Percentiles rank a stretch among this genome's conserved stretches.
These are phyloP conservation scores for Toxotes jaculatrix DNA, from an alignment of 2,113 vertebrate genomes.

Conservation along the genomic window DNA sequence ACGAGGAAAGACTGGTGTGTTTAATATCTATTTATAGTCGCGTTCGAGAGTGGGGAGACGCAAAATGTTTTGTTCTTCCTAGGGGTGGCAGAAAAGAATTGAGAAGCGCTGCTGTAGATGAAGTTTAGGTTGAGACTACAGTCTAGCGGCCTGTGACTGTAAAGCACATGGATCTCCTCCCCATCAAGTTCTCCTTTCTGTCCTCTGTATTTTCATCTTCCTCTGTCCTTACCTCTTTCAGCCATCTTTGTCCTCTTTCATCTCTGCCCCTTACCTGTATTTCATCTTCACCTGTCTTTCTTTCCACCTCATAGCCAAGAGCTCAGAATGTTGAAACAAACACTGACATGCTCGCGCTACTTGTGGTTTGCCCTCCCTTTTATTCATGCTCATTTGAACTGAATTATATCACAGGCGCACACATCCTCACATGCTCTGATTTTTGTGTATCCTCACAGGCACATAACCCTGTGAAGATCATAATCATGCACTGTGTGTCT, in stretches of 20 bases:
- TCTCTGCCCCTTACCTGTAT: too few relatives aligned
- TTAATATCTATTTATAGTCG: too few relatives aligned
- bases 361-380: slow-evolving; percentile 18
- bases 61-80: too few relatives aligned
- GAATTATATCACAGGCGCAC: slow-evolving; percentile 22
- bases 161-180: neutral
- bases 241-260: neutral
- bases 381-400: slow-evolving; percentile 37
- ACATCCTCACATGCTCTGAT: slow-evolving; percentile 12
- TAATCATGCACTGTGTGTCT: slow-evolving; percentile 6
- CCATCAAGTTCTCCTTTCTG: slow-evolving; percentile 1
- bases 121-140: neutral
- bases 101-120: neutral
- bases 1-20: too few relatives aligned
- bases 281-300: slow-evolving; percentile 15
- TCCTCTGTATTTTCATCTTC: neutral
- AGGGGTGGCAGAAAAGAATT: too few relatives aligned
- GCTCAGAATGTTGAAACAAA: slow-evolving; percentile 42
- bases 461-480: slow-evolving; percentile 28
- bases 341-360: neutral
- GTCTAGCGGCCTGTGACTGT: neutral
- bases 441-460: slow-evolving; percentile 16
- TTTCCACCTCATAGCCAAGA: slow-evolving; percentile 23
- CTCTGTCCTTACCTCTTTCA: neutral
- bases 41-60: too few relatives aligned